These are phyloP conservation scores for Drosophila mayri DNA, from an alignment of 1,140 invertebrate genomes.

Conservation along the genomic window DNA sequence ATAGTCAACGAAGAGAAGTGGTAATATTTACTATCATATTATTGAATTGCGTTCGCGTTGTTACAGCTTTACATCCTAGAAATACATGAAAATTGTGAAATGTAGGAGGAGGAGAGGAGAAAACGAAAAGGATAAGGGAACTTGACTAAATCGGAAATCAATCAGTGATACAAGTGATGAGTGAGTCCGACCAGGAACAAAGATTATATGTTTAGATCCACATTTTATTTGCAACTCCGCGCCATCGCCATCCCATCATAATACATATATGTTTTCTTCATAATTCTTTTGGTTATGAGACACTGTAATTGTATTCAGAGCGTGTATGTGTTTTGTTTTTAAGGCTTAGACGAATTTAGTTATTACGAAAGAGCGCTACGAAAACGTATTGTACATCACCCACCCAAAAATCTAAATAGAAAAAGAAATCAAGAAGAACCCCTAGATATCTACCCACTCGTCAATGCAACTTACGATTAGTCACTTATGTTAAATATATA, in stretches of 20 bases:
- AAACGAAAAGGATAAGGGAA: slow-evolving; percentile 13
- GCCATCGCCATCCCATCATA: not conserved
- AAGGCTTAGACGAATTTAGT: slow-evolving; percentile 48
- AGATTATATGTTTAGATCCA: slow-evolving; percentile 29
- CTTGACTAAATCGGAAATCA: slow-evolving; percentile 49
- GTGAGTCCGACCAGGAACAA: slow-evolving; percentile 50
- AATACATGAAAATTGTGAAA: slow-evolving; percentile 4
- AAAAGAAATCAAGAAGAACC: not conserved
- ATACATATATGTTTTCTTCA: slow-evolving; percentile 9
- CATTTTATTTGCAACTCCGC: slow-evolving; percentile 26
- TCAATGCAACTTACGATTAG: slow-evolving; percentile 67
- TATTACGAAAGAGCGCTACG: slow-evolving; percentile 36
- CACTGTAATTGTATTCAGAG: slow-evolving; percentile 26
- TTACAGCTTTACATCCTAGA: slow-evolving; percentile 51
- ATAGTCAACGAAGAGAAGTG: slow-evolving; percentile 54
- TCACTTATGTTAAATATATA: slow-evolving; percentile 53
- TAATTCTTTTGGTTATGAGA: slow-evolving; percentile 26
- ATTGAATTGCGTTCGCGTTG: slow-evolving; percentile 55
- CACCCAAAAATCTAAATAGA: slow-evolving; percentile 25
- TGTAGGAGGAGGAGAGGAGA: slow-evolving; percentile 1
- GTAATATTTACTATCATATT: slow-evolving; percentile 44
- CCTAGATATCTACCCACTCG: slow-evolving; percentile 21
- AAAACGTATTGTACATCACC: slow-evolving; percentile 65
- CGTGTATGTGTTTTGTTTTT: slow-evolving; percentile 38
- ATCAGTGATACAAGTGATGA: slow-evolving; percentile 54